Base-by-base conservation (phyloP, 1,140 invertebrate species). In the Papilio polyxenes region DNA sequence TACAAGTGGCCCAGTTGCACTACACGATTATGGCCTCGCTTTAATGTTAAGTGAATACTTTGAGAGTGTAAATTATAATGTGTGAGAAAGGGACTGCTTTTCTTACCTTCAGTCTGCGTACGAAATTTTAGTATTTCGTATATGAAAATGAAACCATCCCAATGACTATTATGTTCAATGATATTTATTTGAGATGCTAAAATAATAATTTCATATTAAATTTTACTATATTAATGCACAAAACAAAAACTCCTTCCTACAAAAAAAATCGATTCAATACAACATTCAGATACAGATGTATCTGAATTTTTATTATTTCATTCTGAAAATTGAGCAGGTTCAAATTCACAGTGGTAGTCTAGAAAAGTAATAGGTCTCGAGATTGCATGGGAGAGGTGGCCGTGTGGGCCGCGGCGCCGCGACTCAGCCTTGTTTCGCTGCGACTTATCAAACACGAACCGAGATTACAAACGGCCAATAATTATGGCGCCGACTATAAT, bases 341-440 rank as follows among this genome's bases (percentile, higher is more conserved):
- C 31, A 40, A 40, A 85, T 81, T 83, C 87, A 82, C 82, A 83
- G 83, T 87, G 85, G 85, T 86, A 83, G 13, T 72, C 65, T 75
- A 75, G 74, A 40, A 49, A 75, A 77, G 75, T 92, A 90, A 91
- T 91, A 90, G 87, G 84, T 85, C 88, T 91, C 84, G 88, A 87
- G 87, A 91, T 88, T 86, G 87, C 86, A 83, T 81, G 84, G 86
- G 85, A 89, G 91, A 91, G 87, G 84, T 51, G 81, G 81, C 82
- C 86, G 92, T 93, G 91, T 93, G 91, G 92, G 92, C 90, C 90
- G 85, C 88, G 91, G 92, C 92, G 92, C 91, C 92, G 89, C 84
- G 85, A 85, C 87, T 85, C 87, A 90, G 89, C 88, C 86, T 89
- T 88, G 87, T 87, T 89, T 89, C 89, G 85, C 86, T 86, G 77